These are phyloP conservation scores for Aurelia aurita DNA, from an alignment of 30 jellyfish, hydroid and myxozoan species.

Conservation along the genomic window DNA sequence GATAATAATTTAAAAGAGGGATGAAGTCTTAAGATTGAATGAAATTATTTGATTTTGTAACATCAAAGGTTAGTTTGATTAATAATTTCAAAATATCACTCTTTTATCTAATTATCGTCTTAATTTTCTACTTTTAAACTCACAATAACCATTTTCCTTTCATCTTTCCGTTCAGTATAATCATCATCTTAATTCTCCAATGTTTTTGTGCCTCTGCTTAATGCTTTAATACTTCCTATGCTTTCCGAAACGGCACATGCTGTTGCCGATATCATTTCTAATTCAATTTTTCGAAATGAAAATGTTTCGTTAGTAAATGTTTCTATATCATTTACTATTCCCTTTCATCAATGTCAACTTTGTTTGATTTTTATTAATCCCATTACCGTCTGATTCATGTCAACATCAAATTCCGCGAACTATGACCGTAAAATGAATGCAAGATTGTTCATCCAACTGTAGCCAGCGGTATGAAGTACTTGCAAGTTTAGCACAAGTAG, in stretches of 20 bases:
- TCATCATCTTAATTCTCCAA: slow-evolving; percentile 20
- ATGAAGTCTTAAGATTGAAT: slow-evolving; percentile 35
- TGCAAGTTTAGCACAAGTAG: too few relatives aligned
- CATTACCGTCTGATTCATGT: too few relatives aligned
- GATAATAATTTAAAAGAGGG: slow-evolving; percentile 51
- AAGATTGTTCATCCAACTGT: too few relatives aligned
- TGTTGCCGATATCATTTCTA: background rate
- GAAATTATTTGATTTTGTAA: slow-evolving; percentile 17
- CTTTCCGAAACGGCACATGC: slow-evolving; percentile 17
- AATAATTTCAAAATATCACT: slow-evolving; percentile 39
- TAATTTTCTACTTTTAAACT: slow-evolving; percentile 15
- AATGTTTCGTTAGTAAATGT: too few relatives aligned
- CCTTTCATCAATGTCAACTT: too few relatives aligned
- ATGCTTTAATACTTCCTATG: slow-evolving; percentile 11
- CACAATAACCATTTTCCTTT: slow-evolving; percentile 41
- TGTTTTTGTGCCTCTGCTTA: slow-evolving; percentile 23
- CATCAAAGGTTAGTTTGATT: slow-evolving; percentile 42
- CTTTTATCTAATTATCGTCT: slow-evolving; percentile 16
- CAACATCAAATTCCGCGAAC: too few relatives aligned
- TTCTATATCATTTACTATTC: too few relatives aligned
- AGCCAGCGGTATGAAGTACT: too few relatives aligned
- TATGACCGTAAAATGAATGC: too few relatives aligned
- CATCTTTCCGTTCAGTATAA: slow-evolving; percentile 56
- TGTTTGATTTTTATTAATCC: too few relatives aligned
- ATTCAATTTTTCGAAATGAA: background rate